phyloP scores from a whole-genome alignment of 1,140 invertebrate genomes.

The Leptinotarsa defecta region DNA sequence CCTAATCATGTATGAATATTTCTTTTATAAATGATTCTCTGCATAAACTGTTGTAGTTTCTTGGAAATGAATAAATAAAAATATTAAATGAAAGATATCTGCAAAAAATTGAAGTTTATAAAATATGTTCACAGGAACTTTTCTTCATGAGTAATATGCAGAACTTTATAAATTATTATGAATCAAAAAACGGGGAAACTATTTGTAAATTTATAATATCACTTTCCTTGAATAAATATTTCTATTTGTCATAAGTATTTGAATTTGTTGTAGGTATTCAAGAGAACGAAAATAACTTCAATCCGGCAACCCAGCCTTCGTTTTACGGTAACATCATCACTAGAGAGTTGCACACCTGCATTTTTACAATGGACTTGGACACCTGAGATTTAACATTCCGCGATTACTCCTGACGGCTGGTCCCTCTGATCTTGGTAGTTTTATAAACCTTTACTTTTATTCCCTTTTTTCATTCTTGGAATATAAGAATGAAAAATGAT shows the following conservation, averaged over 20 bases:
- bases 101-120: too few species aligned
- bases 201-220: too few species aligned
- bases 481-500: slow-evolving; percentile 24
- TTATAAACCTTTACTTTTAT: slow-evolving; percentile 25
- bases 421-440: slow-evolving; percentile 18
- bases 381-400: slow-evolving; percentile 36
- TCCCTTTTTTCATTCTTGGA: slow-evolving; percentile 14
- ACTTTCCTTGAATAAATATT: too few species aligned
- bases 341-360: slow-evolving; percentile 32
- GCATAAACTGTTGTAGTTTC: too few species aligned
- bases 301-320: not conserved
- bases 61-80: too few species aligned
- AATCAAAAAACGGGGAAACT: too few species aligned
- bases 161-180: too few species aligned
- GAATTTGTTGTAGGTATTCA: slow-evolving; percentile 1
- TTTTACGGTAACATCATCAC: slow-evolving; percentile 16
- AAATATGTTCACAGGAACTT: too few species aligned
- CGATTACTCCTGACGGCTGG: slow-evolving; percentile 16
- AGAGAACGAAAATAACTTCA: not conserved
- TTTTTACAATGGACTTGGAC: slow-evolving; percentile 35
- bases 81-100: too few species aligned
- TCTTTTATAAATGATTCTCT: too few species aligned
- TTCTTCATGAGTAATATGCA: too few species aligned
- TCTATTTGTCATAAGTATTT: not conserved
- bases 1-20: too few species aligned